Percentiles rank a stretch among this genome's conserved stretches.
phyloP scores from a whole-genome alignment of 2,888 invertebrate genomes.

The Mimachlamys varia region DNA sequence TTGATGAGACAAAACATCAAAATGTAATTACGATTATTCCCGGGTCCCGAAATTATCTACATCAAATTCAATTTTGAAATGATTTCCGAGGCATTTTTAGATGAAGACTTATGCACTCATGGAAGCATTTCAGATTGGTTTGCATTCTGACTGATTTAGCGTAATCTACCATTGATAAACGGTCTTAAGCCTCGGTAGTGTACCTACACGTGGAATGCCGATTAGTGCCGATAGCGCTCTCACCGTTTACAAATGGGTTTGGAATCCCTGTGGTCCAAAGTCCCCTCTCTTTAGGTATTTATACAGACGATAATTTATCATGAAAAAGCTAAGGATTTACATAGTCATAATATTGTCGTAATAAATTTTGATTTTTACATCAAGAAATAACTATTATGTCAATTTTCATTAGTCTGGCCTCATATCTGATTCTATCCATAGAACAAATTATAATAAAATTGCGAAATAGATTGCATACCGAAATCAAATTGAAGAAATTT shows the following conservation, averaged over 20 bases:
- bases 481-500: slow-evolving; percentile 29
- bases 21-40: slow-evolving; percentile 44
- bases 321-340: slow-evolving; percentile 21
- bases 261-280: neutral
- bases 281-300: slow-evolving; percentile 24
- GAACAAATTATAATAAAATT: slow-evolving; percentile 15
- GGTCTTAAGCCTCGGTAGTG: slow-evolving; percentile 13
- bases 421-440: slow-evolving; percentile 14
- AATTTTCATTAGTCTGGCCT: neutral
- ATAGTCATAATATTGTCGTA: slow-evolving; percentile 34
- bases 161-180: slow-evolving; percentile 37
- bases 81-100: slow-evolving; percentile 37
- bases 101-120: slow-evolving; percentile 36
- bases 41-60: slow-evolving; percentile 47
- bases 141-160: slow-evolving; percentile 36
- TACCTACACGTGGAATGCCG: neutral
- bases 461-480: neutral
- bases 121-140: slow-evolving; percentile 29
- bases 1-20: slow-evolving; percentile 43
- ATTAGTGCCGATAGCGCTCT: neutral
- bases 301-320: neutral
- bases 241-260: slow-evolving; percentile 25
- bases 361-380: slow-evolving; percentile 31
- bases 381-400: slow-evolving; percentile 28
- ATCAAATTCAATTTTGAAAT: slow-evolving; percentile 52